phyloP scores from a whole-genome alignment of 2,113 vertebrate genomes.

The Suricata suricatta region DNA sequence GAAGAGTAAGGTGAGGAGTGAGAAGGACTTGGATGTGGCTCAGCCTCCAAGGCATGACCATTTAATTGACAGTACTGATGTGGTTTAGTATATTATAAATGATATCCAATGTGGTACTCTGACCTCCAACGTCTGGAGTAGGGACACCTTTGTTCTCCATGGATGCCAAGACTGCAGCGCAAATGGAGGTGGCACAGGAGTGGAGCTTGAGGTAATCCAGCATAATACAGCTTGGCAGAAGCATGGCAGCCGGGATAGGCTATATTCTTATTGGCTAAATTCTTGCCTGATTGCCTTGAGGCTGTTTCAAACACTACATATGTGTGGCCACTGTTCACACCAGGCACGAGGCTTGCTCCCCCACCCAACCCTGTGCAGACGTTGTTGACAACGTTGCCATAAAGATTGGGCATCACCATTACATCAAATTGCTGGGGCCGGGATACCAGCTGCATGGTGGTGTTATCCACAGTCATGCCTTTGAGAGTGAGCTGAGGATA shows the following conservation, averaged over 20 bases:
- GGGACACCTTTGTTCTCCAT: conserved; percentile 88
- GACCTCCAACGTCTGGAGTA: conserved; percentile 89
- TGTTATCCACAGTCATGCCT: conserved; percentile 90
- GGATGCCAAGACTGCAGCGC: conserved; percentile 84
- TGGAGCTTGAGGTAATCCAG: conserved; percentile 90
- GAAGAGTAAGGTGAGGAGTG: neutral
- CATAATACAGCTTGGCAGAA: conserved; percentile 90
- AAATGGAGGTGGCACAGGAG: conserved; percentile 84
- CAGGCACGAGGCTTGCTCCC: conserved; percentile 84
- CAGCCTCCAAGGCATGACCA: neutral
- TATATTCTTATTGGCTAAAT: conserved; percentile 86
- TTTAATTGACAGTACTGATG: neutral
- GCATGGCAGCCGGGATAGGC: conserved; percentile 89
- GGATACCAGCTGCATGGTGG: conserved; percentile 92
- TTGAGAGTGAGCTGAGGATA: conserved; percentile 90
- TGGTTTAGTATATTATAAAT: conserved; percentile 86
- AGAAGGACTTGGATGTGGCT: neutral
- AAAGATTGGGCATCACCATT: conserved; percentile 93
- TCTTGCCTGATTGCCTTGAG: conserved; percentile 87
- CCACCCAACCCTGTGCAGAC: conserved; percentile 91
- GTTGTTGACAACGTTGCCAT: conserved; percentile 90
- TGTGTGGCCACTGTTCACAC: conserved; percentile 85
- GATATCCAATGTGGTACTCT: conserved; percentile 86
- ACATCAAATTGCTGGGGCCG: conserved; percentile 91
- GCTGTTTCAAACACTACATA: conserved; percentile 90